Percentiles rank a stretch among this genome's conserved stretches.
phyloP scores from a whole-genome alignment of 2,888 invertebrate genomes.

The Tanytarsus gracilentus region DNA sequence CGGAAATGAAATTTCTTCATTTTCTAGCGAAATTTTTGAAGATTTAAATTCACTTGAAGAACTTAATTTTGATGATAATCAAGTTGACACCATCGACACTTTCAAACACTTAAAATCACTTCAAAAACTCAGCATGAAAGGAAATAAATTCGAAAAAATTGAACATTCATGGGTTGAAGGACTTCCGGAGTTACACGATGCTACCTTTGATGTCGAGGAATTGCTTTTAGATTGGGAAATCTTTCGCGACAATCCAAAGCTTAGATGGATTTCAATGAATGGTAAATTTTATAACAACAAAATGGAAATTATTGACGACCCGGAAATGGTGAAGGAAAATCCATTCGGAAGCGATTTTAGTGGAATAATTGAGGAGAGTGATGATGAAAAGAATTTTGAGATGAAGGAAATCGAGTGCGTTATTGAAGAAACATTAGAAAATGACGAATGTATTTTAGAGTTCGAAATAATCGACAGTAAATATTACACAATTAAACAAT shows the following conservation, averaged over 20 bases:
- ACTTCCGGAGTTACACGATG: not conserved
- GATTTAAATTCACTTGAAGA: slow-evolving; percentile 11
- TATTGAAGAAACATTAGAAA: too few relatives aligned
- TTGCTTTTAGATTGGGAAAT: not conserved
- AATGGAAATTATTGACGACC: not conserved
- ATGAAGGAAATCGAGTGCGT: too few relatives aligned
- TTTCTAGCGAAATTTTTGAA: not conserved
- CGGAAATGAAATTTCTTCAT: not conserved
- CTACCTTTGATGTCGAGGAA: not conserved
- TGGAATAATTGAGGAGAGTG: too few relatives aligned
- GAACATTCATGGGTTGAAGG: not conserved
- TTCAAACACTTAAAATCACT: not conserved
- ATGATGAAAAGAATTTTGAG: too few relatives aligned
- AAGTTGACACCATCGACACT: not conserved
- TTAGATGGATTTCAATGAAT: not conserved
- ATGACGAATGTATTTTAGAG: too few relatives aligned
- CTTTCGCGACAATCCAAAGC: not conserved
- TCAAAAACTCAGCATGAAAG: not conserved
- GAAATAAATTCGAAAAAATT: not conserved
- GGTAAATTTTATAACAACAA: not conserved
- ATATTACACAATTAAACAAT: not conserved
- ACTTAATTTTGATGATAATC: slow-evolving; percentile 5
- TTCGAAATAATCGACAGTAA: not conserved
- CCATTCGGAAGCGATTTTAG: too few relatives aligned
- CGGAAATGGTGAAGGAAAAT: too few relatives aligned